Evolutionary conservation across 2,113 vertebrate species (phyloP), one percentile per base, ranked within the genome.

Genomic region (Microtus montanus): DNA sequence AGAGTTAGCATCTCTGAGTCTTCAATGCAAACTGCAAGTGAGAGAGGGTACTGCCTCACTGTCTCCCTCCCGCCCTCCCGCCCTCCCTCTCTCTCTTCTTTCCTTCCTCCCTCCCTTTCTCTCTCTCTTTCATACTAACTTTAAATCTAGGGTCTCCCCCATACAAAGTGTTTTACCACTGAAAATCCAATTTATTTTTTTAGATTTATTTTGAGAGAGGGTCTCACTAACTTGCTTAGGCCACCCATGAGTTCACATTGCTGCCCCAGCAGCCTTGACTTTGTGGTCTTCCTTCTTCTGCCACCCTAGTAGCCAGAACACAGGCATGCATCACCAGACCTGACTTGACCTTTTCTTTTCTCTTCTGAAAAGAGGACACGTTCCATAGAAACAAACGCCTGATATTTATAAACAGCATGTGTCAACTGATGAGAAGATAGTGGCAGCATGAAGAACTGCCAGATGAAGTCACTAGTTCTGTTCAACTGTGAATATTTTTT

Each of bases 381-480:
- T 66, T 74, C 78, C 74, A 33, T 44, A 80, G 71, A 85, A 58
- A 66, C 30, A 74, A 87, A 87, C 26, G 35, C 77, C 35, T 35
- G 35, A 44, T 26, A 30, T 8, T 58, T 35, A 17, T 26, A 33
- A 78, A 73, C 5, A 68, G 87, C 38, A 41, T 28, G 15, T 38
- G n/a, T 28, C 41, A 24, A 52, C 24, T 47, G 71, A 35, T 54
- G 44, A 90, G 92, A 87, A 74, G 15, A 41, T 70, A 38, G 26
- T 63, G 33, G 47, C 47, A 90, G 91, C 28, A 35, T 73, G 38
- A 71, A 47, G 41, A 49, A 9, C 2, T 92, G 49, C 49, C n/a
- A 64, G 64, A 47, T 35, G 61, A 84, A 90, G 64, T 33, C 17
- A 54, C 35, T 66, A 77, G 35, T 83, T 85, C 52, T 93, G 87